Evolutionary conservation across 92 coral and sea anemone species (phyloP).

Genomic region (Pocillopora meandrina): DNA sequence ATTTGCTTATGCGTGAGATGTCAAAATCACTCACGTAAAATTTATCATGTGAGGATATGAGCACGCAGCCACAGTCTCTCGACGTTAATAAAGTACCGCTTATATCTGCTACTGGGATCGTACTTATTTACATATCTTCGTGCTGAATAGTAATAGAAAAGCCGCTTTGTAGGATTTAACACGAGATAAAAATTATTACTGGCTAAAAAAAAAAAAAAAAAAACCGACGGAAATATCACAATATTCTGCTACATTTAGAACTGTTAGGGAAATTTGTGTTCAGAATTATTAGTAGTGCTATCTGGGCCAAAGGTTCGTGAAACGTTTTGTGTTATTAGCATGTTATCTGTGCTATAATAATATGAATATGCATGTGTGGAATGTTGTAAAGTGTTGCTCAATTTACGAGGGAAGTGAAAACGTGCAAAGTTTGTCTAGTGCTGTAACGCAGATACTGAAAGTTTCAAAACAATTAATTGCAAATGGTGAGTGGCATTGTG

Average conservation of each 20-base stretch:
- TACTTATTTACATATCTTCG: constrained; percentile 1
- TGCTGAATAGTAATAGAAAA: background rate
- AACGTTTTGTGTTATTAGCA: constrained; percentile 1
- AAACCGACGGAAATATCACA: too few relatives aligned
- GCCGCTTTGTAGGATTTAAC: background rate
- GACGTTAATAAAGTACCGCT: background rate
- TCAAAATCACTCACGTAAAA: constrained; percentile 5
- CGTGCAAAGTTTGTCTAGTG: background rate
- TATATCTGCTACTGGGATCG: constrained; percentile 2
- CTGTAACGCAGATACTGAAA: background rate
- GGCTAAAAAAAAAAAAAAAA: too few relatives aligned
- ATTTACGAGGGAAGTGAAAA: background rate
- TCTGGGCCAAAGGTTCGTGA: background rate
- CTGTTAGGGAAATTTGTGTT: too few relatives aligned
- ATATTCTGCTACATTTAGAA: too few relatives aligned
- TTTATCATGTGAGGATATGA: background rate
- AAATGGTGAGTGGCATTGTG: constrained; percentile 5
- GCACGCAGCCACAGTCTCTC: background rate
- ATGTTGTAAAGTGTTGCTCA: background rate
- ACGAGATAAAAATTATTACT: too few relatives aligned
- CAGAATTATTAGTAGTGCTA: too few relatives aligned
- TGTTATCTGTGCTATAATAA: too few relatives aligned
- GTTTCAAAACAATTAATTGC: background rate
- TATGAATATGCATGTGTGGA: background rate
- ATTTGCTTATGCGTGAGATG: background rate